Base-by-base conservation (phyloP, 1,140 invertebrate genomes). In the Sycophila sp. region DNA sequence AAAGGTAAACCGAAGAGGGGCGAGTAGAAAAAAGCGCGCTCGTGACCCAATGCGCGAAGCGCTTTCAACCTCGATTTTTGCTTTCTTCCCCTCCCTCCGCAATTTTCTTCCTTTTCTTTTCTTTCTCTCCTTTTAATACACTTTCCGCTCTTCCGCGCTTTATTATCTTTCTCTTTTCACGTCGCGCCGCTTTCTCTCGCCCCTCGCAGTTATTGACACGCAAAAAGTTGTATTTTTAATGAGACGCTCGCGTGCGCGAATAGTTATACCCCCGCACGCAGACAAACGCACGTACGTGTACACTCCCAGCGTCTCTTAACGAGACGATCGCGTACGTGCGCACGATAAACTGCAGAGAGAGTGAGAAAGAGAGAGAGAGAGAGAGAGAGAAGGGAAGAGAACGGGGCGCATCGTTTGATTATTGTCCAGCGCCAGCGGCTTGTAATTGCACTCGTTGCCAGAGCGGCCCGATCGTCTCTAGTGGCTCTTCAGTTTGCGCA, bases 361-460 rank as follows among this genome's bases (percentile, higher is more conserved):
- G 2, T 2, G 1, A 6, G 28, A 58, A 30, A 11, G 1, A 38
- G 34, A 38, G 19, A 36, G 26, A 30, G 49, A 53, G 13, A 30
- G 26, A 30, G 32, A 24, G 55, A 38, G n/a, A 22, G 34, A 38
- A 15, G 6, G 51, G 34, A 4, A 42, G 11, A 42, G 15, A 6
- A 42, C 40, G 40, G 13, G 6, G 47, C 34, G 47, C 62, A 5
- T 38, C 63, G 34, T 67, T 67, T 58, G 53, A 67, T 67, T 58
- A 58, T 53, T 36, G 63, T 55, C 63, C 63, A 24, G 34, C 22
- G 30, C 42, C 47, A 15, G 24, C 34, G 24, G 13, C 34, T 15
- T 58, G 53, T 67, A 67, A 67, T 67, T 58, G 38, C 53, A 47
- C 64, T 47, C 51, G 36, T 64, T 64, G 60, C 26, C 51, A 55